Evolutionary conservation across 1,140 invertebrate genomes (phyloP), one percentile per base, ranked within the genome.

Genomic region (Agrypnia vestita): DNA sequence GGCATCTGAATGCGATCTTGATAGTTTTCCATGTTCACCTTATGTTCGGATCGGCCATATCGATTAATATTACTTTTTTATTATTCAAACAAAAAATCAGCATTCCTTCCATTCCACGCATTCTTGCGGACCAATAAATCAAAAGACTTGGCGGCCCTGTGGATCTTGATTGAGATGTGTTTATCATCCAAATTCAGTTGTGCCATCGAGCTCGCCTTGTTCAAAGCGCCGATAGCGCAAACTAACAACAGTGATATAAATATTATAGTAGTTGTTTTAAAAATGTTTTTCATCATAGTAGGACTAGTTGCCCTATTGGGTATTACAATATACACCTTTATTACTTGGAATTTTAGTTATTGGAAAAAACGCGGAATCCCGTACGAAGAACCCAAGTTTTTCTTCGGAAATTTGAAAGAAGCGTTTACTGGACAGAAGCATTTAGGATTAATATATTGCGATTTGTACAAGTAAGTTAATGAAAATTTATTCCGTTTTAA

Each of bases 341-440:
- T 82, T 11, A 76, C 56, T 51, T 77, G 79, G 78, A 80, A 83
- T 56, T 78, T 83, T 59, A 53, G 79, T 12, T 85, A 84, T 81
- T 85, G 82, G 83, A 75, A 80, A 47, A 85, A 82, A 74, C 72
- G 82, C 15, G 78, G 81, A 64, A 79, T 85, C 3, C 84, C 84
- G 4, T 59, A 76, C 15, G 44, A 53, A 21, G 72, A 84, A 76
- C 84, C 84, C 6, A 67, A 17, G 4, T 80, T 84, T 15, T 76
- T 79, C 15, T 78, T 84, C 64, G 84, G 84, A 15, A 84, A 80
- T 77, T 64, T 81, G 7, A 78, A 78, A 67, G 69, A 84, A 47
- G 56, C 25, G 15, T 11, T 81, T 12, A 46, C n/a, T 9, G 75
- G 46, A n/a, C 49, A 46, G 13, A 77, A 69, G 49, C 76, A 81